phyloP scores from a whole-genome alignment of 2,888 invertebrate genomes.

The Macaria liturata region DNA sequence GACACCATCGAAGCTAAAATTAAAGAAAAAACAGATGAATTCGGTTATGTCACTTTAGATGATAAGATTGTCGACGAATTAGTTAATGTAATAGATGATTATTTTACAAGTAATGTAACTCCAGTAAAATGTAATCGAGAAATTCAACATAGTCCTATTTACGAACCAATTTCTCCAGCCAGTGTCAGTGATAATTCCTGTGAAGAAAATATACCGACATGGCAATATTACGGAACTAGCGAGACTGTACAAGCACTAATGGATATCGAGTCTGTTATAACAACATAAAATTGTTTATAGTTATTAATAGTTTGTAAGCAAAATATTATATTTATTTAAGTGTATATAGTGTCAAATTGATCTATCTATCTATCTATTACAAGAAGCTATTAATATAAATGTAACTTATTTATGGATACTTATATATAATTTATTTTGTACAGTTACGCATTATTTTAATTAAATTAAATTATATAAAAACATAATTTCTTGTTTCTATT shows the following conservation, averaged over 20 bases:
- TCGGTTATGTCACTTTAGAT: constrained; percentile 56
- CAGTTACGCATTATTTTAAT: no score
- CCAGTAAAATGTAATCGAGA: constrained; percentile 17
- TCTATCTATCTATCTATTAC: no score
- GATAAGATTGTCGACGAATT: constrained; percentile 48
- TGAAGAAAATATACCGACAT: constrained; percentile 39
- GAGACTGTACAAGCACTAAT: constrained; percentile 43
- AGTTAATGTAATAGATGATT: constrained; percentile 46
- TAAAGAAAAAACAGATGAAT: constrained; percentile 47
- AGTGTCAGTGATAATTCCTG: constrained; percentile 38
- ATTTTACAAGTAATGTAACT: constrained; percentile 31
- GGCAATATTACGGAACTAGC: constrained; percentile 36
- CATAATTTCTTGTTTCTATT: no score
- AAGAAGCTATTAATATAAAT: no score
- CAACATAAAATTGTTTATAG: constrained; percentile 5
- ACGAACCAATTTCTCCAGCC: constrained; percentile 65
- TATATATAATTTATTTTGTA: no score
- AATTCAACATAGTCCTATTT: constrained; percentile 36
- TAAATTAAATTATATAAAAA: no score
- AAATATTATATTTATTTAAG: no score
- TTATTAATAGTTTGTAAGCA: background rate
- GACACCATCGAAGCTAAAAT: constrained; percentile 53
- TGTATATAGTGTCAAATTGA: no score
- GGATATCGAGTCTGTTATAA: constrained; percentile 39
- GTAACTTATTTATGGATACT: no score